These are phyloP conservation scores for Oxytorus armatus DNA, from an alignment of 2,888 invertebrate species.

Conservation along the genomic window DNA sequence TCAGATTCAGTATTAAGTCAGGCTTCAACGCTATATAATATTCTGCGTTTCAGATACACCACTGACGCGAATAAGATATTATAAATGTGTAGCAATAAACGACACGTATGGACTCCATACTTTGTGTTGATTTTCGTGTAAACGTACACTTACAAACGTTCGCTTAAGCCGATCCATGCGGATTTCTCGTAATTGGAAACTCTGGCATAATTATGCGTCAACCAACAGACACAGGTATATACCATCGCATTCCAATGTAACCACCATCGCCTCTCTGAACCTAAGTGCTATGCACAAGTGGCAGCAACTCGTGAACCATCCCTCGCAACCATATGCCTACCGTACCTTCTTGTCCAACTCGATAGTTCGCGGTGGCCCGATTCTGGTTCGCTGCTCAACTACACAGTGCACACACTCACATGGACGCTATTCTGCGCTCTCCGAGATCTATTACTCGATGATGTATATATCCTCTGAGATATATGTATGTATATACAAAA, in stretches of 20 bases:
- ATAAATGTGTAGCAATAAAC: not conserved
- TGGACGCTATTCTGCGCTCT: not conserved
- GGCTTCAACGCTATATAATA: not conserved
- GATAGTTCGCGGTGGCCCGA: slow-evolving; percentile 57
- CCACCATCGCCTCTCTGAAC: not conserved
- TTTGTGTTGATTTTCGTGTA: too few species aligned
- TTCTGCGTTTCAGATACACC: not conserved
- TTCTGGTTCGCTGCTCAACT: slow-evolving; percentile 30
- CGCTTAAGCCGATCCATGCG: too few species aligned
- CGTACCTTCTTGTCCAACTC: slow-evolving; percentile 72
- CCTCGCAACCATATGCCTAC: slow-evolving; percentile 10
- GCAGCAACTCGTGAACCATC: not conserved
- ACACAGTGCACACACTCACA: not conserved
- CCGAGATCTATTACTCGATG: slow-evolving; percentile 39
- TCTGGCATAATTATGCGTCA: slow-evolving; percentile 78
- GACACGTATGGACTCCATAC: not conserved
- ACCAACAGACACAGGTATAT: slow-evolving; percentile 22
- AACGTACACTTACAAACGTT: too few species aligned
- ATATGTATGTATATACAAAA: not conserved
- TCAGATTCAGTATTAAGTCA: slow-evolving; percentile 40
- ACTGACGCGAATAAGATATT: not conserved
- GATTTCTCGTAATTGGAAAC: slow-evolving; percentile 78
- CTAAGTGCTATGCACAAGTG: not conserved
- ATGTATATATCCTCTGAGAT: too few species aligned
- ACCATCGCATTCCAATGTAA: not conserved